Conservation (phyloP, 2,888 invertebrate species). For the Azorinus chamasolen region DNA sequence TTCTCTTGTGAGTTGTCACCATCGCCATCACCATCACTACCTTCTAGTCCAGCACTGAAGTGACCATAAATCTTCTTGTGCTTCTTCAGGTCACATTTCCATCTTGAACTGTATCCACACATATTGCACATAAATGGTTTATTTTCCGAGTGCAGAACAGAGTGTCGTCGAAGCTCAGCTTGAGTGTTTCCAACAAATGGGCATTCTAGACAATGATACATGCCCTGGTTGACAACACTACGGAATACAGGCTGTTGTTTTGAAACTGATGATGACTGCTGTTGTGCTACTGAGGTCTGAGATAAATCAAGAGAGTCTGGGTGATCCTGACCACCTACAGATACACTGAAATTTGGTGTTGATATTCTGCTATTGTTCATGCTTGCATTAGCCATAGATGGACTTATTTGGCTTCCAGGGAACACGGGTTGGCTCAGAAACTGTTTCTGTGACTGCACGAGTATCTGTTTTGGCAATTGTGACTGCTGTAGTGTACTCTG, state of each 20-base stretch:
- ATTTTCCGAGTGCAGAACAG: slow-evolving; percentile 83
- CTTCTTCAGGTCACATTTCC: slow-evolving; percentile 86
- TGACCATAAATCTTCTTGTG: slow-evolving; percentile 84
- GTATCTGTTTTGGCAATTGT: neutral
- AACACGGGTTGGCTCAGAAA: slow-evolving; percentile 44
- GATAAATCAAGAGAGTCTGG: neutral
- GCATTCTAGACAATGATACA: slow-evolving; percentile 83
- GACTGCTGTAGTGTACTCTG: slow-evolving; percentile 54
- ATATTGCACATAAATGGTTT: slow-evolving; percentile 83
- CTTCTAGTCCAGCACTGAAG: slow-evolving; percentile 39
- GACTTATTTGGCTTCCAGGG: slow-evolving; percentile 37
- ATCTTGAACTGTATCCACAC: slow-evolving; percentile 84
- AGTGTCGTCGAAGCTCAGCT: slow-evolving; percentile 84
- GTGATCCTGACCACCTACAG: slow-evolving; percentile 37
- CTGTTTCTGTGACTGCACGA: slow-evolving; percentile 18
- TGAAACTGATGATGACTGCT: too few species aligned
- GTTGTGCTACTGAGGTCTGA: too few species aligned
- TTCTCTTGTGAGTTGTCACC: slow-evolving; percentile 36
- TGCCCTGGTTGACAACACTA: slow-evolving; percentile 74
- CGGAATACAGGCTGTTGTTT: too few species aligned
- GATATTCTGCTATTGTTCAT: slow-evolving; percentile 19
- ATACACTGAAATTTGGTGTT: slow-evolving; percentile 39
- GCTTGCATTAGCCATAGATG: slow-evolving; percentile 36
- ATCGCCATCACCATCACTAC: slow-evolving; percentile 34
- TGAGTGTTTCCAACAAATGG: slow-evolving; percentile 83